phyloP scores from a whole-genome alignment of 2,797 vertebrate species.

The Momotus momota region DNA sequence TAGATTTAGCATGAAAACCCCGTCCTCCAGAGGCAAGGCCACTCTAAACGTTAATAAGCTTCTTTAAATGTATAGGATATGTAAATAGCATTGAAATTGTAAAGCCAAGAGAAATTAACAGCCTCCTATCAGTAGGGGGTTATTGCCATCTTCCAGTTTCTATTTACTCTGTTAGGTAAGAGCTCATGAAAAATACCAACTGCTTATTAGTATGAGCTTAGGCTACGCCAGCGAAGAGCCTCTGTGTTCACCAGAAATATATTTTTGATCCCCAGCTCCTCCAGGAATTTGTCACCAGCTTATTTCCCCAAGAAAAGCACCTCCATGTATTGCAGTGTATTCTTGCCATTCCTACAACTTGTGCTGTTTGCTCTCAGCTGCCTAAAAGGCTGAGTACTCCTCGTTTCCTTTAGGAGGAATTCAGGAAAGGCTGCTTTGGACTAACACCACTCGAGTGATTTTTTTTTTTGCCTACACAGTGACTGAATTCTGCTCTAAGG shows the following conservation, averaged over 20 bases:
- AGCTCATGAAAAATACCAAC: background rate
- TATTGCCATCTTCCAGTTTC: background rate
- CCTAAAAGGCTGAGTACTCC: background rate
- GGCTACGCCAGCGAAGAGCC: background rate
- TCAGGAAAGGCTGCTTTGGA: background rate
- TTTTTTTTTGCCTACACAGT: background rate
- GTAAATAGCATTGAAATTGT: background rate
- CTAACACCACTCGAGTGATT: background rate
- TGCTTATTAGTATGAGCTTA: background rate
- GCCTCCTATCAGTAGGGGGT: background rate
- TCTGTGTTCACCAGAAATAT: background rate
- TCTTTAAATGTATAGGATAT: background rate
- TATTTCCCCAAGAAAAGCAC: background rate
- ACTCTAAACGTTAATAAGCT: background rate
- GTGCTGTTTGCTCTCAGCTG: background rate
- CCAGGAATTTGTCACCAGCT: background rate
- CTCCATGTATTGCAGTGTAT: background rate
- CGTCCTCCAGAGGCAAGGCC: background rate
- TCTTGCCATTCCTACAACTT: background rate
- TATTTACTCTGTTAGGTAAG: background rate
- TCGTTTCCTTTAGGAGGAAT: background rate
- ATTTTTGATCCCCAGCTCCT: background rate
- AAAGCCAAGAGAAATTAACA: background rate
- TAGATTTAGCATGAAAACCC: background rate
- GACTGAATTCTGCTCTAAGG: rapidly evolving